phyloP scores from a whole-genome alignment of 1,140 invertebrate species.

The Drosophila triauraria region DNA sequence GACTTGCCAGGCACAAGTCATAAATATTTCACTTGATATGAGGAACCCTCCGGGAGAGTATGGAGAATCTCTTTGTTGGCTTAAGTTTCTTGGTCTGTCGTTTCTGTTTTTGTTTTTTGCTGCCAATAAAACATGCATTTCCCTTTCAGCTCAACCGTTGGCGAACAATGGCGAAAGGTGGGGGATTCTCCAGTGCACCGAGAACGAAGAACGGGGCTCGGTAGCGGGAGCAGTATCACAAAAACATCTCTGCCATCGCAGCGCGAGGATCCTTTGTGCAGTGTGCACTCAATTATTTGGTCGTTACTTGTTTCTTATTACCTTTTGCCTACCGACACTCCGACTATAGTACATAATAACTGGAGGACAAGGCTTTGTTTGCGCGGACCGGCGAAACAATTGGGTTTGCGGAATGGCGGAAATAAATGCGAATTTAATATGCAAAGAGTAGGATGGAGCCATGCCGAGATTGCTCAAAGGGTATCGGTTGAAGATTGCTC shows the following conservation, averaged over 20 bases:
- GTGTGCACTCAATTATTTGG: constrained; percentile 74
- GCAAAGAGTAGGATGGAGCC: constrained; percentile 10
- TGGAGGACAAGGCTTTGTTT: constrained; percentile 38
- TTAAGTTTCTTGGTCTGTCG: constrained; percentile 21
- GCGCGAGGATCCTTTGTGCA: constrained; percentile 66
- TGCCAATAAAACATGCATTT: constrained; percentile 69
- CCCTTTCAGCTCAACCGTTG: constrained; percentile 31
- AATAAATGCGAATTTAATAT: constrained; percentile 71
- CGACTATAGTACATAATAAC: constrained; percentile 50
- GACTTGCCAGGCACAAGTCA: not conserved
- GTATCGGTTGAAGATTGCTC: constrained; percentile 10
- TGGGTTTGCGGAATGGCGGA: constrained; percentile 46
- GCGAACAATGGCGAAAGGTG: constrained; percentile 20
- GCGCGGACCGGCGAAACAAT: constrained; percentile 43
- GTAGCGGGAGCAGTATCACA: constrained; percentile 9
- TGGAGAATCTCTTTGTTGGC: constrained; percentile 18
- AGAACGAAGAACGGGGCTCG: not conserved
- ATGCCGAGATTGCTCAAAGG: constrained; percentile 13
- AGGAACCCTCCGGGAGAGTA: constrained; percentile 5
- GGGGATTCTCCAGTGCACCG: not conserved
- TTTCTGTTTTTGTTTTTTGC: constrained; percentile 36
- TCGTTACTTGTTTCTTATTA: constrained; percentile 67
- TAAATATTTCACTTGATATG: not conserved
- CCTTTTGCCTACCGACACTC: constrained; percentile 34
- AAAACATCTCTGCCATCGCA: constrained; percentile 26